A percentile compares a stretch with the other conserved stretches of the same genome.
These are phyloP conservation scores for Philonicus albiceps DNA, from an alignment of 2,888 invertebrate species.

Conservation along the genomic window DNA sequence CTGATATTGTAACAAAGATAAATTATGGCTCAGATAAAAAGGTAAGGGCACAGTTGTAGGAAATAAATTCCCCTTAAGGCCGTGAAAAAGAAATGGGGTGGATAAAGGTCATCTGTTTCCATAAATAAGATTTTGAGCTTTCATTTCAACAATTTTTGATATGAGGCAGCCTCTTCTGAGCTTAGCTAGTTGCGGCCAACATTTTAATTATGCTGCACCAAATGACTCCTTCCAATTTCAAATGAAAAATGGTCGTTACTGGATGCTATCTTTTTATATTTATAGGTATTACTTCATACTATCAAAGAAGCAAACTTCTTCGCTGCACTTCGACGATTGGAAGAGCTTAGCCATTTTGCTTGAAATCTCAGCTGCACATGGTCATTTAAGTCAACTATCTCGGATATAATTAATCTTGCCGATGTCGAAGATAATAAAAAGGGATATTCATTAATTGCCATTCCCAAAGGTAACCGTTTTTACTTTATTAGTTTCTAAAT, in stretches of 20 bases:
- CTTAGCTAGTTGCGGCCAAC: not conserved
- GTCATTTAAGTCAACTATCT: not conserved
- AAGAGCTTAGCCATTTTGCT: too few relatives aligned
- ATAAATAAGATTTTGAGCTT: conserved; percentile 6
- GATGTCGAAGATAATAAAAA: not conserved
- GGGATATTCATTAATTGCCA: not conserved
- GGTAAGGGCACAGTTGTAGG: conserved; percentile 21
- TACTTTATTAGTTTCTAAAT: not conserved
- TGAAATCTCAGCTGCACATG: not conserved
- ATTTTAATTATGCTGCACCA: not conserved
- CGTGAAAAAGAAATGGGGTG: conserved; percentile 23
- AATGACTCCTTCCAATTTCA: not conserved
- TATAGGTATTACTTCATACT: not conserved
- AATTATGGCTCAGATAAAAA: conserved; percentile 16
- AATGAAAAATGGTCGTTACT: not conserved
- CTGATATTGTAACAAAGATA: conserved; percentile 1
- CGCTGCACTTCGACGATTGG: too few relatives aligned
- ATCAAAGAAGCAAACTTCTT: not conserved
- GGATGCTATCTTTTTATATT: not conserved
- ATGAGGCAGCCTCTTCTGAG: not conserved
- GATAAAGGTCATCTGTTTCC: conserved; percentile 29
- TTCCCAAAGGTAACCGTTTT: not conserved
- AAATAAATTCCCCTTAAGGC: conserved; percentile 27
- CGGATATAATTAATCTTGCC: not conserved
- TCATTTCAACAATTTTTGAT: not conserved